These are phyloP conservation scores for Diplosoma virens DNA, from an alignment of 23 tunicate species.

Conservation along the genomic window DNA sequence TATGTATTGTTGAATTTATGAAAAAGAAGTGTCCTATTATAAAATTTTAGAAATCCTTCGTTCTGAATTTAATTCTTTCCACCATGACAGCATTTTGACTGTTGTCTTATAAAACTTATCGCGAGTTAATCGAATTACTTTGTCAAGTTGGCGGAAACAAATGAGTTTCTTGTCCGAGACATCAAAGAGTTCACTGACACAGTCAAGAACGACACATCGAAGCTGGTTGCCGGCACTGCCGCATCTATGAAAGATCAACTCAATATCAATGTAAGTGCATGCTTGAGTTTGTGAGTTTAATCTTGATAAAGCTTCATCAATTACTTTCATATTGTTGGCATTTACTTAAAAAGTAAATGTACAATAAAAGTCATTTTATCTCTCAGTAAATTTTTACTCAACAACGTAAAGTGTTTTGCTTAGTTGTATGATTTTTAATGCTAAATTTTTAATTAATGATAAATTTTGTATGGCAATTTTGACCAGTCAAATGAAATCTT, in stretches of 20 bases:
- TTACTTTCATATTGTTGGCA: not conserved
- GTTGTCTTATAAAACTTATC: not conserved
- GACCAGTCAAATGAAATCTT: too few relatives aligned
- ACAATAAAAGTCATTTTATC: not conserved
- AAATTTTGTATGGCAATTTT: too few relatives aligned
- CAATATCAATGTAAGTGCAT: constrained; percentile 75
- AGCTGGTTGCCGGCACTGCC: constrained; percentile 80
- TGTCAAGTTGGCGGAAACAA: constrained; percentile 77
- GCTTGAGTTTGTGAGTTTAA: too few relatives aligned
- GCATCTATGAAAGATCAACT: constrained; percentile 92
- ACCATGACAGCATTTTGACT: too few relatives aligned
- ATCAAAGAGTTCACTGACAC: constrained; percentile 86
- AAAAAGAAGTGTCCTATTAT: too few relatives aligned
- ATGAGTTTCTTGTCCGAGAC: constrained; percentile 80
- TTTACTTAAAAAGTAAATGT: not conserved
- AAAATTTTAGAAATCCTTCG: too few relatives aligned
- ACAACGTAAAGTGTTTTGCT: too few relatives aligned
- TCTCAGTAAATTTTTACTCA: not conserved
- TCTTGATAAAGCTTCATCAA: too few relatives aligned
- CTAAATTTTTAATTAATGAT: too few relatives aligned
- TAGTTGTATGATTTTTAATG: too few relatives aligned
- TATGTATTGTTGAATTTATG: too few relatives aligned
- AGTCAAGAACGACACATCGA: constrained; percentile 81
- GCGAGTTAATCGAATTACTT: not conserved
- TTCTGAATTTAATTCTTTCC: too few relatives aligned